Base-by-base conservation (phyloP, 2,888 invertebrate genomes). In the Philopedon plagiatum region DNA sequence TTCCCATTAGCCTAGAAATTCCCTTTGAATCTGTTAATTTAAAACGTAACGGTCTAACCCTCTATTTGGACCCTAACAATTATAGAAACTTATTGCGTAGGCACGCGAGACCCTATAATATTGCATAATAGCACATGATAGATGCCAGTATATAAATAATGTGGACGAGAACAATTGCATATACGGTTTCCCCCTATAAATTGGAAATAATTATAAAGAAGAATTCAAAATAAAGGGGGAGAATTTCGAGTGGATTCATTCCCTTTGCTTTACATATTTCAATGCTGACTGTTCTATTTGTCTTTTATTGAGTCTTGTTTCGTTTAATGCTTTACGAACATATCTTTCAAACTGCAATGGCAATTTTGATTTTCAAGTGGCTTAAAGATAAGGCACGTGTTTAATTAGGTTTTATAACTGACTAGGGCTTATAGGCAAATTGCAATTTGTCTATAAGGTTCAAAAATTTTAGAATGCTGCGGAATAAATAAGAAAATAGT, bases 351-450 rank as follows among this genome's bases (percentile, higher is more conserved):
- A 73, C 68, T 63, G 63, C 68, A 18, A 67, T 72, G 49, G 49
- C 56, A 49, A 67, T 44, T 61, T 67, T 41, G 56, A 58, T 60
- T 60, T 57, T 63, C 54, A 56, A 70, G 70, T 70, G 70, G 70
- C 11, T 49, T 37, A 18, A 46, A 56, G 68, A 73, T 73, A 73
- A 73, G 54, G 73, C 79, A 78, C 79, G 79, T 78, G 79, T 74
- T 77, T 78, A 77, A 78, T 78, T 78, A 75, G 73, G 58, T 66
- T 58, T 46, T 44, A 49, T 26, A 41, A 13, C 39, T 21, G 44
- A 19, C 13, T 21, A 32, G 37, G 34, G 39, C 21, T 34, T 39
- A 21, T 26, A 13, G 19, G 18, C 39, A 23, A 18, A 19, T 19
- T 34, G 39, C 21, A 18, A n/a, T 26, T 13, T 21, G 23, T 41